Percentiles rank a stretch among this genome's conserved stretches.
Conservation (phyloP, 2,888 invertebrate genomes). For the Boloria selene region DNA sequence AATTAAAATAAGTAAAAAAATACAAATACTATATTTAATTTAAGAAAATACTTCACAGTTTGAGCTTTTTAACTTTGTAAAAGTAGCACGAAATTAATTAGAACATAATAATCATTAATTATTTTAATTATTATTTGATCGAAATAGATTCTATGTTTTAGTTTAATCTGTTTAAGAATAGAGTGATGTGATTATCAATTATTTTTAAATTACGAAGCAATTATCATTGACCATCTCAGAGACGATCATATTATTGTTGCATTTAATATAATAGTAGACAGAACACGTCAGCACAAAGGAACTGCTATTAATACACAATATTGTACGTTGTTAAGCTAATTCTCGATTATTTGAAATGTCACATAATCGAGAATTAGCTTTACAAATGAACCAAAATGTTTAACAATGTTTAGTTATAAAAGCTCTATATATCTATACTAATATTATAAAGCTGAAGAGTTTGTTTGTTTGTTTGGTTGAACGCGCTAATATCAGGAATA, state of each 20-base stretch:
- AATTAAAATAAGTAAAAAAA: too few species aligned
- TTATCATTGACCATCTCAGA: constrained; percentile 15
- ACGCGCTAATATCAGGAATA: too few species aligned
- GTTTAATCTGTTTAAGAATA: neutral
- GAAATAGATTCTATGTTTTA: too few species aligned
- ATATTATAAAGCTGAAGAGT: too few species aligned
- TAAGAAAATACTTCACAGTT: too few species aligned
- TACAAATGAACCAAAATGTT: constrained; percentile 14
- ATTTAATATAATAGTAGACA: constrained; percentile 14
- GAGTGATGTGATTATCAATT: constrained; percentile 1
- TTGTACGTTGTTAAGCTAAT: constrained; percentile 16
- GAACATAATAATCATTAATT: too few species aligned
- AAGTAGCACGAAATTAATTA: too few species aligned
- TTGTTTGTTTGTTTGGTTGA: too few species aligned
- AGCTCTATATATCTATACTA: too few species aligned
- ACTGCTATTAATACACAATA: constrained; percentile 12
- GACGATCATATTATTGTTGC: constrained; percentile 7
- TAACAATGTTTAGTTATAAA: neutral
- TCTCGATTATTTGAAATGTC: constrained; percentile 5
- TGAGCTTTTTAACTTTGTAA: too few species aligned
- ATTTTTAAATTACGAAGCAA: constrained; percentile 6
- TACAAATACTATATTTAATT: too few species aligned
- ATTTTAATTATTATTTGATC: too few species aligned
- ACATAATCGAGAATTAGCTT: constrained; percentile 17
- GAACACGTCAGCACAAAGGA: constrained; percentile 18